Conservation (phyloP, 2,797 vertebrate genomes). For the Ambastaia sidthimunki region DNA sequence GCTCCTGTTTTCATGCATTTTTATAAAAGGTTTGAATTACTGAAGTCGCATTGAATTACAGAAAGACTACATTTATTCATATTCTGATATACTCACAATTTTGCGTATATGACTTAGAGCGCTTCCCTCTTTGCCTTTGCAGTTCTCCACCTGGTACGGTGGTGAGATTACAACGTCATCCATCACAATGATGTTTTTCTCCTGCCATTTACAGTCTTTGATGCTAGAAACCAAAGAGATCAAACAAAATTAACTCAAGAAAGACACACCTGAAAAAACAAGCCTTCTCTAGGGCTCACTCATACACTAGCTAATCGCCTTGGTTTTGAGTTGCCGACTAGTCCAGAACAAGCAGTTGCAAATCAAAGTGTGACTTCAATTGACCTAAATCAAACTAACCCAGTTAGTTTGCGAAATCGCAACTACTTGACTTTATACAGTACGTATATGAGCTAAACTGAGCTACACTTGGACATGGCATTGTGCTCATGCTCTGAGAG, state of each 20-base stretch:
- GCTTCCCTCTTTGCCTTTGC: conserved; percentile 99
- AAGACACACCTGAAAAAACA: not conserved
- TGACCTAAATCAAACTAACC: not conserved
- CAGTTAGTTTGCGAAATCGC: too few species aligned
- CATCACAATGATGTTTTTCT: conserved; percentile 99
- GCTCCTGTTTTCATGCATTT: too few species aligned
- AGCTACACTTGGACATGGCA: too few species aligned
- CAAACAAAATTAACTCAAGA: not conserved
- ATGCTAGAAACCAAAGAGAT: conserved; percentile 80
- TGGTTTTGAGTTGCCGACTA: not conserved
- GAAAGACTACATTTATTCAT: not conserved
- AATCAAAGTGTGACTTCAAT: not conserved
- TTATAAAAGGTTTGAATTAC: too few species aligned
- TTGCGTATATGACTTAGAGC: conserved; percentile 99
- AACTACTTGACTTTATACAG: too few species aligned
- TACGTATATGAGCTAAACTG: too few species aligned
- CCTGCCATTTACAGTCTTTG: conserved; percentile 99
- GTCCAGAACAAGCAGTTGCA: not conserved
- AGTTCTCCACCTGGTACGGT: conserved; percentile 98
- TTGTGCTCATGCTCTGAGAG: not conserved
- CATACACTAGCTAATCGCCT: not conserved
- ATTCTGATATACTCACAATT: conserved; percentile 88
- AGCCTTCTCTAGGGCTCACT: not conserved
- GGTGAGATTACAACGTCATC: conserved; percentile 97
- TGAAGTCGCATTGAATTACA: too few species aligned